Evolutionary conservation across 2,888 invertebrate species (phyloP).

Genomic region (Eugnorisma glareosa): DNA sequence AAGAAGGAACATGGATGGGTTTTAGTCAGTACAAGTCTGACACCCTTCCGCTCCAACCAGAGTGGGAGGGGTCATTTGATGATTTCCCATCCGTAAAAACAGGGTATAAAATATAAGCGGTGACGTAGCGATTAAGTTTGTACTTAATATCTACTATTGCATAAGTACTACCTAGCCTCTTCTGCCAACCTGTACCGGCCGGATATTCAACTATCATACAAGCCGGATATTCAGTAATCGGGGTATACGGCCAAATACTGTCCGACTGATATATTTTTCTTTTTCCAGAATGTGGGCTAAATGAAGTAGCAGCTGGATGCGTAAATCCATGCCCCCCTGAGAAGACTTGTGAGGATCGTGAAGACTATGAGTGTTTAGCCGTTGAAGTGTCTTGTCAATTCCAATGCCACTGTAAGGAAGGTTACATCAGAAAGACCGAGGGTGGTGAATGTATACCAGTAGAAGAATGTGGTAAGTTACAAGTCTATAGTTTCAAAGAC

Average conservation of each 20-base stretch:
- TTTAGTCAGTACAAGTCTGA: too few relatives aligned
- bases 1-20: too few relatives aligned
- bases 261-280: neutral
- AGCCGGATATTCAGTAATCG: neutral
- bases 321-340: constrained; percentile 5
- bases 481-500: neutral
- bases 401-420: constrained; percentile 26
- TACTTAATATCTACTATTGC: too few relatives aligned
- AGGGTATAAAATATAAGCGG: neutral
- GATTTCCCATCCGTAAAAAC: too few relatives aligned
- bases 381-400: neutral
- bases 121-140: neutral
- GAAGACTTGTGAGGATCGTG: constrained; percentile 18
- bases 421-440: constrained; percentile 13
- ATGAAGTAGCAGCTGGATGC: constrained; percentile 18
- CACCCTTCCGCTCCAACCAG: too few relatives aligned
- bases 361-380: neutral
- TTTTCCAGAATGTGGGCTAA: constrained; percentile 18
- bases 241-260: neutral
- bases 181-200: neutral
- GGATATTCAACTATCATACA: neutral
- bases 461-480: constrained; percentile 22
- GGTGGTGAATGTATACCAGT: constrained; percentile 28
- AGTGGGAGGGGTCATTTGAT: too few relatives aligned
- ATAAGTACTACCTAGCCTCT: neutral